Percentiles rank a stretch among this genome's conserved stretches.
Conservation (phyloP, 23 tunicate species). For the Pegea sp. region DNA sequence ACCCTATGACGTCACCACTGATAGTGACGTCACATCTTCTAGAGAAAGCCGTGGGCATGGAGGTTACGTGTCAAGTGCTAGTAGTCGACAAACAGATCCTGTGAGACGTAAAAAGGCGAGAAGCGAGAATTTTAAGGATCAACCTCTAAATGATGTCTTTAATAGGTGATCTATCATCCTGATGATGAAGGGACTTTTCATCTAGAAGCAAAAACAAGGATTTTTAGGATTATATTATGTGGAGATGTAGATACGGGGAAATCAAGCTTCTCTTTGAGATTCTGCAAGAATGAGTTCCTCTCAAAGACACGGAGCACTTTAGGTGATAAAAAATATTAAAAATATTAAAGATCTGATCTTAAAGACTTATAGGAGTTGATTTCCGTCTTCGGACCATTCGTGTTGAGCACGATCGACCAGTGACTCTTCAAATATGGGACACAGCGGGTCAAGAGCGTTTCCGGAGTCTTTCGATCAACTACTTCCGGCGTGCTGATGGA, state of each 20-base stretch:
- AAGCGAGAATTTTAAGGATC: too few species aligned
- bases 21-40: too few species aligned
- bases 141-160: too few species aligned
- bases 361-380: constrained; percentile 40
- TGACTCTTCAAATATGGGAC: constrained; percentile 79
- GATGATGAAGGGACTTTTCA: too few species aligned
- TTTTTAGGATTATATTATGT: constrained; percentile 51
- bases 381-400: constrained; percentile 34
- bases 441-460: constrained; percentile 85
- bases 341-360: background rate
- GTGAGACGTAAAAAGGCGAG: too few species aligned
- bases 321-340: constrained; percentile 27
- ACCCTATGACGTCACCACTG: too few species aligned
- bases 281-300: constrained; percentile 32
- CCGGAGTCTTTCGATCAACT: constrained; percentile 49
- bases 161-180: too few species aligned
- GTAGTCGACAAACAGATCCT: too few species aligned
- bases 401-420: constrained; percentile 10
- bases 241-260: constrained; percentile 66
- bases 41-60: too few species aligned
- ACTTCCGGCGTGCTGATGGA: constrained; percentile 68
- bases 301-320: constrained; percentile 24
- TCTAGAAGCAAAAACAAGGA: constrained; percentile 4
- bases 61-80: too few species aligned
- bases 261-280: constrained; percentile 43